Evolutionary conservation across 2,888 invertebrate genomes (phyloP).

Genomic region (Schrankia costaestrigalis): DNA sequence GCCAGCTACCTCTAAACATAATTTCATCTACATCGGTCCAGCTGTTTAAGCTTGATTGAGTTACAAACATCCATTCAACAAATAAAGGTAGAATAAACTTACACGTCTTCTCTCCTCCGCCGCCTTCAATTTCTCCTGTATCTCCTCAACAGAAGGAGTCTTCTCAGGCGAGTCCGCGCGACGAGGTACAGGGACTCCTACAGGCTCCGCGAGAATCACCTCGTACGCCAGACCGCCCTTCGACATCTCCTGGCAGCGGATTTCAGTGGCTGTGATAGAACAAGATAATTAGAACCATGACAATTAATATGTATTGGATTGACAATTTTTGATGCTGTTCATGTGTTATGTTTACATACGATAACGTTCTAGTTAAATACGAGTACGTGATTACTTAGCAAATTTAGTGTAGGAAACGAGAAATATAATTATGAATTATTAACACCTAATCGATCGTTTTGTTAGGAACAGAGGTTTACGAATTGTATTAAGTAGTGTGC

Average conservation of each 20-base stretch:
- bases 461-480: too few species aligned
- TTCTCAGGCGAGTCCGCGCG: slow-evolving; percentile 86
- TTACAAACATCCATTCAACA: neutral
- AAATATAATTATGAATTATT: too few species aligned
- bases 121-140: slow-evolving; percentile 94
- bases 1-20: too few species aligned
- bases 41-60: too few species aligned
- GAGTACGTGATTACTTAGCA: too few species aligned
- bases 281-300: neutral
- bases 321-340: neutral
- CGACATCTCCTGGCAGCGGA: slow-evolving; percentile 95
- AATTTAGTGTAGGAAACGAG: too few species aligned
- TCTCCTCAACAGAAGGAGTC: slow-evolving; percentile 91
- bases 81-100: too few species aligned
- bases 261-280: slow-evolving; percentile 87
- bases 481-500: too few species aligned
- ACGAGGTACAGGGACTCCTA: slow-evolving; percentile 83
- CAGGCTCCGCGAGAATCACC: slow-evolving; percentile 93
- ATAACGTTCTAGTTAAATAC: too few species aligned
- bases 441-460: too few species aligned
- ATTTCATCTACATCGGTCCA: too few species aligned
- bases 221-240: slow-evolving; percentile 95
- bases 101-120: slow-evolving; percentile 97
- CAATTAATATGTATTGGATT: neutral
- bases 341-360: too few species aligned